phyloP scores from a whole-genome alignment of 2,113 vertebrate genomes.

The Monopterus albus region DNA sequence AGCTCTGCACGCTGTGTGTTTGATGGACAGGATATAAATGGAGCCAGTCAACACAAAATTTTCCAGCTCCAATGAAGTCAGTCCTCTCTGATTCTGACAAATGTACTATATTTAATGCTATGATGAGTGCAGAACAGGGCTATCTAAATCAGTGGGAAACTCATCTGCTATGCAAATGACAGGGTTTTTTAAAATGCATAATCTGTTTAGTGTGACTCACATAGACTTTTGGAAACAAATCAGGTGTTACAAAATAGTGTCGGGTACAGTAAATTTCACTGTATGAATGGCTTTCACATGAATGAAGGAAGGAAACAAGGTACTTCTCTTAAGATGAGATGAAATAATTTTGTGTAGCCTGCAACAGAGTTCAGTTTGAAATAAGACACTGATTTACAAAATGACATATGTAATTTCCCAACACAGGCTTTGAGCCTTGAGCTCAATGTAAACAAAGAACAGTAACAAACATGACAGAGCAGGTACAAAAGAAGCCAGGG shows the following conservation, averaged over 20 bases:
- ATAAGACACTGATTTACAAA: conserved; percentile 46
- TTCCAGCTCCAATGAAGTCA: conserved; percentile 18
- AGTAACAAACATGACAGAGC: conserved; percentile 50
- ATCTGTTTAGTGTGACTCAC: conserved; percentile 56
- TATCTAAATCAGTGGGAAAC: conserved; percentile 20
- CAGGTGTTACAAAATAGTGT: conserved; percentile 34
- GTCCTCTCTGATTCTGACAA: conserved; percentile 4
- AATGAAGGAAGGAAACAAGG: conserved; percentile 7
- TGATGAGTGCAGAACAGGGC: background rate
- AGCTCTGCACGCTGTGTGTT: background rate
- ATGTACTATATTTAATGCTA: conserved; percentile 5
- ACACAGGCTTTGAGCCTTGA: conserved; percentile 33
- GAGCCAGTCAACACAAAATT: background rate
- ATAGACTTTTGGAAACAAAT: conserved; percentile 45
- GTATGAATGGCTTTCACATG: conserved; percentile 24
- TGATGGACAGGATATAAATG: background rate
- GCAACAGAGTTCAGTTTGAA: conserved; percentile 29
- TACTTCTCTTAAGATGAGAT: conserved; percentile 4
- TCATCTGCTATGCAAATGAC: conserved; percentile 40
- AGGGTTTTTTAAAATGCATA: conserved; percentile 57
- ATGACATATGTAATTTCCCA: conserved; percentile 30
- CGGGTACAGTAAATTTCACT: conserved; percentile 15
- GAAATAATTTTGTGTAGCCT: background rate
- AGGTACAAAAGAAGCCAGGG: conserved; percentile 52
- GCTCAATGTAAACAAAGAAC: conserved; percentile 43